These are phyloP conservation scores for Chaetops frenatus DNA, from an alignment of 2,113 vertebrate genomes.

Conservation along the genomic window DNA sequence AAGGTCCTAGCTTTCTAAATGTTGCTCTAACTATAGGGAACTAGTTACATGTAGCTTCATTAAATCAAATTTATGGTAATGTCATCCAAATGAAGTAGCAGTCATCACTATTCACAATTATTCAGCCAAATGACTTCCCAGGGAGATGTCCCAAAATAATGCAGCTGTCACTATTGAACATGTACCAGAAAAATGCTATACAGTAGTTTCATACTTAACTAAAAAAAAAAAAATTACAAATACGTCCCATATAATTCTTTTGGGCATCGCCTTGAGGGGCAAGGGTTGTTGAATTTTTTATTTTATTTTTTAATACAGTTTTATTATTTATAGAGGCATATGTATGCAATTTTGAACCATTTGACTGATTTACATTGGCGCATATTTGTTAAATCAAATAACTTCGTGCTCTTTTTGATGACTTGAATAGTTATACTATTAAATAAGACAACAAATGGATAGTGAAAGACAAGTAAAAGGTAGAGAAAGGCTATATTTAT, in stretches of 20 bases:
- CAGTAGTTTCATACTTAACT: neutral
- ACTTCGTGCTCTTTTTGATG: neutral
- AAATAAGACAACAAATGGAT: neutral
- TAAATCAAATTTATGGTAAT: conserved; percentile 67
- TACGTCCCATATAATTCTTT: neutral
- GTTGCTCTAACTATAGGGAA: conserved; percentile 55
- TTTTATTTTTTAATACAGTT: neutral
- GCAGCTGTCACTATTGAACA: conserved; percentile 37
- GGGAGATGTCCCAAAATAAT: conserved; percentile 59
- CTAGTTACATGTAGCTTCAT: conserved; percentile 57
- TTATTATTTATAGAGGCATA: neutral
- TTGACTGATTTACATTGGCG: neutral
- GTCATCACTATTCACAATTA: conserved; percentile 65
- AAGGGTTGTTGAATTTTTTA: neutral
- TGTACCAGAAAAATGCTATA: neutral
- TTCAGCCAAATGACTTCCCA: conserved; percentile 65
- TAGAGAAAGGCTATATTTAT: neutral
- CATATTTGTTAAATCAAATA: neutral
- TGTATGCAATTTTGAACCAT: neutral
- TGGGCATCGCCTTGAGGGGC: neutral
- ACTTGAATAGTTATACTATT: neutral
- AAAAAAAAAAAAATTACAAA: neutral
- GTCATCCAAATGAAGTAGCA: conserved; percentile 62
- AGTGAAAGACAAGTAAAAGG: neutral
- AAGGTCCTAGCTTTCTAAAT: conserved; percentile 39